Base-by-base conservation (phyloP, 2,888 invertebrate genomes). In the Campaea margaritaria region DNA sequence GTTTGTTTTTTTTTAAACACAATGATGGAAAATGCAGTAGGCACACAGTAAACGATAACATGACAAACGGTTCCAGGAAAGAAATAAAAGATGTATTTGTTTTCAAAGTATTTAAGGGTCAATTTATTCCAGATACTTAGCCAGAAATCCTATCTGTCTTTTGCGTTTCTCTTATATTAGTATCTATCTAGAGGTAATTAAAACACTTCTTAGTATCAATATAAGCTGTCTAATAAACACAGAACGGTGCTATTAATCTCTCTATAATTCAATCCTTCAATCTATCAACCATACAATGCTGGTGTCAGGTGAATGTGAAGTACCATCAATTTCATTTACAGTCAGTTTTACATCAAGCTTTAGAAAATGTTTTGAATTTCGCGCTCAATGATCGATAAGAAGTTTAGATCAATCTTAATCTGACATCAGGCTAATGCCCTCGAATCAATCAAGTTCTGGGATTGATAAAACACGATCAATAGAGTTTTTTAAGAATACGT, bases 381-480 rank as follows among this genome's bases (percentile, higher is more conserved):
- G 39, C 44, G 45, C 44, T 45, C 12, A 48, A 56, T n/a, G n/a
- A 0, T 14, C 12, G 10, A 9, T 27, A 7, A 21, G 21, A 8
- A 50, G 16, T 15, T 9, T 31, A 21, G 5, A 50, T 56, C 49
- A 56, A 56, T 56, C 56, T 56, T 56, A 27, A 45, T 56, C 44
- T 50, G 44, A 45, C 21, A 39, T 38, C 38, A 27, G 43, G 11
- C 15, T 15, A 38, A 38, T 36, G 34, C 13, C 9, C 45, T 45
- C 45, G 28, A 3, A n/a, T 31, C 1, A 28, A 45, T 28, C 8
- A n/a, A 28, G 28, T n/a, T 9, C 3, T 28, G 21, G n/a, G n/a
- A 16, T 16, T 16, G 9, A 16, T 42, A 11, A 16, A 39, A 21
- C 7, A 43, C 0, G 21, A 21, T 21, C 21, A n/a, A 21, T 27